Base-by-base conservation (phyloP, 2,888 invertebrate species). In the Agriopis leucophaearia region DNA sequence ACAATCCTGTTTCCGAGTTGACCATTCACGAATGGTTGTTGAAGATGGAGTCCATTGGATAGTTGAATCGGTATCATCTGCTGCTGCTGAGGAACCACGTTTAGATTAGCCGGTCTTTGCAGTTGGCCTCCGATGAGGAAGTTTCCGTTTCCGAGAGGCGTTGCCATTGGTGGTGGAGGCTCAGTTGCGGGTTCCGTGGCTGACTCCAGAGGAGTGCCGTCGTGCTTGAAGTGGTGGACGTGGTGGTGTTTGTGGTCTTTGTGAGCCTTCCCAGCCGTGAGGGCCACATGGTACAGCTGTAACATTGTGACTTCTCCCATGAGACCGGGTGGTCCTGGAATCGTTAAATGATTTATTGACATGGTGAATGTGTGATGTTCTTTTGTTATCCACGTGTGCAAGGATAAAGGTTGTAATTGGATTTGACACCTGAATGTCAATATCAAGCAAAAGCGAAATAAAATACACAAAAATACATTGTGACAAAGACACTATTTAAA, bases 181-280 rank as follows among this genome's bases (percentile, higher is more conserved):
- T 95, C 95, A 0, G 95, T 94, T 0, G 94, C 94, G 0, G 95
- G 92, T 51, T 96, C 95, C 0, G 96, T 94, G 9, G 96, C 88
- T 3, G 95, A 94, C 10, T 95, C 95, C 13, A 96, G 86, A 15
- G 95, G 94, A 15, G 92, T 94, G 0, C 97, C 97, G 72, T 97
- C 96, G 81, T 97, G 96, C 78, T 96, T 96, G 81, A 96, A 97
- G 79, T 96, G 96, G 83, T 97, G 97, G 0, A 95, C 97, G 87
- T 97, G 97, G 83, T 97, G 97, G 81, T 97, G 97, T 81, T 97
- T 97, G 88, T 97, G 97, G 81, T 97, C 97, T 74, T 96, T 96
- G 89, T 97, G 97, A 0, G 97, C 97, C 87, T 97, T 97, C 0
- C 97, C 97, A 2, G 97, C 97, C 3, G 97, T 97, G 67, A 97